A percentile compares a stretch with the other conserved stretches of the same genome.
phyloP scores from a whole-genome alignment of 2,113 vertebrate species.

The Camelus dromedarius region DNA sequence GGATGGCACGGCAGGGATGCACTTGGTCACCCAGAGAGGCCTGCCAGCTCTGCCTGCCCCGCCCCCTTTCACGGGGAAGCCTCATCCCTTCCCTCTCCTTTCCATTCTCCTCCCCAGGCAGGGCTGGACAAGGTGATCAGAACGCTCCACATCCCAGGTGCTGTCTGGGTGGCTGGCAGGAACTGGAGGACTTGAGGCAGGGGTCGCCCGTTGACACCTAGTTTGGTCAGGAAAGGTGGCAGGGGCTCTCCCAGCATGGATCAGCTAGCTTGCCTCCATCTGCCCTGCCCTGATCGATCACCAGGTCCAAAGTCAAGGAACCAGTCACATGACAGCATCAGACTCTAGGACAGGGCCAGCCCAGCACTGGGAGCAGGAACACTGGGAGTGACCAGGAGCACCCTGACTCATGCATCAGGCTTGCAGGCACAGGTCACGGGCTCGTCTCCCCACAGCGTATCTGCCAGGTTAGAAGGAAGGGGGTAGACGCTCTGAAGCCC shows the following conservation, averaged over 20 bases:
- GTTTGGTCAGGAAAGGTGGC: not conserved
- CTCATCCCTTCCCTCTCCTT: not conserved
- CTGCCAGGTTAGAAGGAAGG: not conserved
- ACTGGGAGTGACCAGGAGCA: not conserved
- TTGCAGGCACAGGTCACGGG: not conserved
- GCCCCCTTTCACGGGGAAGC: not conserved
- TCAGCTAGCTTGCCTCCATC: not conserved
- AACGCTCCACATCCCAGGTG: no score
- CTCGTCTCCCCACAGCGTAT: fast-evolving
- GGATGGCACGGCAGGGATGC: not conserved
- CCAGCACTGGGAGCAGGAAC: not conserved
- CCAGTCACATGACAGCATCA: fast-evolving
- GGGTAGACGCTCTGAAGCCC: not conserved
- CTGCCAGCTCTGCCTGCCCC: not conserved
- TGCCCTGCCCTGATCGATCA: not conserved
- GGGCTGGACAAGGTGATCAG: not conserved
- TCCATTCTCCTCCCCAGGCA: not conserved
- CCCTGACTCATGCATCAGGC: not conserved
- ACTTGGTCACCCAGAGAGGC: not conserved
- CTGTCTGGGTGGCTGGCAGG: not conserved
- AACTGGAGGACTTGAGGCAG: not conserved
- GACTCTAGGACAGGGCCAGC: not conserved
- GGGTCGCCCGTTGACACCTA: not conserved
- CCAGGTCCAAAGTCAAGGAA: not conserved
- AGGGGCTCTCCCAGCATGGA: not conserved